Evolutionary conservation across 2,888 invertebrate genomes (phyloP).

Genomic region (Nebria brevicollis): DNA sequence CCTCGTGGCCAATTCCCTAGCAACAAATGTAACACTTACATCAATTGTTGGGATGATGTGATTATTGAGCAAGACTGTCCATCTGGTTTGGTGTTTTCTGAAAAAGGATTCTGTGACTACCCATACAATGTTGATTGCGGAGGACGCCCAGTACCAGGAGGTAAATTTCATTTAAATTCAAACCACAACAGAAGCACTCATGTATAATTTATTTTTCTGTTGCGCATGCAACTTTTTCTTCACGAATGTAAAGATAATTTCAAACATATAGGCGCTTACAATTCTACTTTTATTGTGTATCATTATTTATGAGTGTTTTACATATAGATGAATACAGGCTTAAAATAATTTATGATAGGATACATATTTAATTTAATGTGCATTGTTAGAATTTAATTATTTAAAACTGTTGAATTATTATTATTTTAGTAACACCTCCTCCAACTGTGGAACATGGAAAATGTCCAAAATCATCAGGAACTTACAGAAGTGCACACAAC

Average conservation of each 20-base stretch:
- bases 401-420: slow-evolving; percentile 40
- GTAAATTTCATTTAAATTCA: slow-evolving; percentile 14
- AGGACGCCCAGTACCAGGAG: slow-evolving; percentile 61
- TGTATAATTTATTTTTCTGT: background rate
- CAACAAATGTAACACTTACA: slow-evolving; percentile 70
- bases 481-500: slow-evolving; percentile 69
- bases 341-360: too few relatives aligned
- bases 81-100: slow-evolving; percentile 70
- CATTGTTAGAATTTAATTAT: too few relatives aligned
- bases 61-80: slow-evolving; percentile 75
- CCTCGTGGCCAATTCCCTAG: slow-evolving; percentile 73
- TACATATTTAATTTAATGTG: too few relatives aligned
- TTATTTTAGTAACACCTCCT: slow-evolving; percentile 53
- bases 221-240: background rate
- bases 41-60: slow-evolving; percentile 79
- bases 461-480: slow-evolving; percentile 70
- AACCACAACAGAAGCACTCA: background rate
- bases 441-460: slow-evolving; percentile 56
- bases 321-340: too few relatives aligned
- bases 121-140: slow-evolving; percentile 72
- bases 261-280: background rate
- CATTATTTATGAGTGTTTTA: background rate
- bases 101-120: slow-evolving; percentile 72
- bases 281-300: background rate
- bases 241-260: background rate